Evolutionary conservation across 2,797 vertebrate species (phyloP), one percentile per base, ranked within the genome.

Genomic region (Erpetoichthys calabaricus): DNA sequence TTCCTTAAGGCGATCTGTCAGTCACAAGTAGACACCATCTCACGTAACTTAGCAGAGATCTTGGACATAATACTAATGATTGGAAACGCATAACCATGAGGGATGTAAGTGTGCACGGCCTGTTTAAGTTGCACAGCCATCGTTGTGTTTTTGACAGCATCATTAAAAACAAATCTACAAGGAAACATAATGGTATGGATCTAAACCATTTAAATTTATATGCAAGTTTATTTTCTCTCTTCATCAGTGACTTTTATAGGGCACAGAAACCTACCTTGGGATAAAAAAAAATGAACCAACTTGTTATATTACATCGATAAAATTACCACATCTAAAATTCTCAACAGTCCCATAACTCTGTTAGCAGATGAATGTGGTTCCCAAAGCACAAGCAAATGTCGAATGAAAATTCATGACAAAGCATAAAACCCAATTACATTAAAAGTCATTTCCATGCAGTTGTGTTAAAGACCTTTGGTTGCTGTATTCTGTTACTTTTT

Each of bases 1-100:
- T 70, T 67, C 68, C 45, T 60, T 45, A 58, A 57, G 61, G n/a
- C 60, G 57, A 66, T 52, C 10, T 54, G 53, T 42, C 52, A 53
- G 52, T 53, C 52, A 25, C 5, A 42, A 53, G 43, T 7, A 53
- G 52, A 53, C 6, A 42, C 51, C 5, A 42, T 53, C 25, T 6
- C 25, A 53, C 8, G n/a, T 25, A 25, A 25, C 51, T 6, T 52
- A 10, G 51, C 5, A 10, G 51, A 53, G 7, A 53, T 25, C 43
- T 25, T 53, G 5, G 43, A 3, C 25, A 43, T 53, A 25, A 25
- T 53, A 49, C 7, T 49, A n/a, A 49, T 5, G 52, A 53, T 2
- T 53, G 52, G 5, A 8, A 25, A 42, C 4, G 4, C 7, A 53
- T 53, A 8, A n/a, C 8, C 8, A 42, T 53, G 52, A 7, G 25